Evolutionary conservation across 2,888 invertebrate species (phyloP).

Genomic region (Tenthredo livida): DNA sequence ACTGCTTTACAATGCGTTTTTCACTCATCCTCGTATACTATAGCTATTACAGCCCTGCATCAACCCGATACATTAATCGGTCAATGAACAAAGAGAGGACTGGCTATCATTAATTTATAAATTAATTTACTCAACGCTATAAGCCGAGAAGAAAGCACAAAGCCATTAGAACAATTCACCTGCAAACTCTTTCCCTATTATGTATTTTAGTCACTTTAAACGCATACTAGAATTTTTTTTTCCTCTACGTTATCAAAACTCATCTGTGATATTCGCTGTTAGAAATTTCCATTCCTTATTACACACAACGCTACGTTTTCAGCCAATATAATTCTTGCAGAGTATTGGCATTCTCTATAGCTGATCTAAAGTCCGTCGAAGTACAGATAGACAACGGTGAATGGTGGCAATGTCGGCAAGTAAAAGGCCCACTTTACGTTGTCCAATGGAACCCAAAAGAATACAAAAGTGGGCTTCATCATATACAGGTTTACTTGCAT

Average conservation of each 20-base stretch:
- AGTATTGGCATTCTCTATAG: constrained; percentile 88
- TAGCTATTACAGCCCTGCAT: background rate
- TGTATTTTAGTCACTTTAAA: background rate
- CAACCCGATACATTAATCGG: background rate
- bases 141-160: background rate
- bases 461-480: constrained; percentile 85
- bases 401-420: constrained; percentile 83
- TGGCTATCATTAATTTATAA: background rate
- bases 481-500: constrained; percentile 79
- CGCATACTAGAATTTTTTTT: background rate
- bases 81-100: constrained; percentile 2
- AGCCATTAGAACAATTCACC: background rate
- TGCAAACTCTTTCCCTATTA: background rate
- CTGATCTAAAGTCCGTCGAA: constrained; percentile 83
- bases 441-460: constrained; percentile 86
- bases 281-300: background rate
- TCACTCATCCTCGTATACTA: background rate
- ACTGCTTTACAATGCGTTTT: constrained; percentile 52
- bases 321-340: constrained; percentile 77
- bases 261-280: background rate
- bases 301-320: background rate
- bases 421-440: constrained; percentile 86
- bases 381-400: constrained; percentile 84
- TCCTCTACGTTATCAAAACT: background rate
- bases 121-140: background rate